Evolutionary conservation across 1,140 invertebrate genomes (phyloP).

Genomic region (Laupala kohalensis): DNA sequence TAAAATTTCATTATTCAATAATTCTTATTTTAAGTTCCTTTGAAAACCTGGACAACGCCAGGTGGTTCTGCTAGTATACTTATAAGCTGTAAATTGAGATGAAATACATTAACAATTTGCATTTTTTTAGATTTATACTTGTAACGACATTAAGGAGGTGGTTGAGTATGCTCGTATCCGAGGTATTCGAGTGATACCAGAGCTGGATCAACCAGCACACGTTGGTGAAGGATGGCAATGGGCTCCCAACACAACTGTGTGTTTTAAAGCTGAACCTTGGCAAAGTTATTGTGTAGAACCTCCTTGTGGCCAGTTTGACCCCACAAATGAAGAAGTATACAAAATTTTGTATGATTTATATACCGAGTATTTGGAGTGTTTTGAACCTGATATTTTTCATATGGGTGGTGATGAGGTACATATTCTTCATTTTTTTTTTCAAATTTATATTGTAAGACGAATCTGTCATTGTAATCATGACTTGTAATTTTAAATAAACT

Average conservation of each 20-base stretch:
- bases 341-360: slow-evolving; percentile 57
- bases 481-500: no score
- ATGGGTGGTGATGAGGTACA: slow-evolving; percentile 86
- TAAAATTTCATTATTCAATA: no score
- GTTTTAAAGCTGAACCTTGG: slow-evolving; percentile 66
- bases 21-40: no score
- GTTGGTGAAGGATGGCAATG: slow-evolving; percentile 79
- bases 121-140: slow-evolving; percentile 46
- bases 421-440: no score
- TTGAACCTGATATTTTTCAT: slow-evolving; percentile 66
- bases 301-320: slow-evolving; percentile 75
- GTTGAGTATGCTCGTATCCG: slow-evolving; percentile 54
- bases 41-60: no score
- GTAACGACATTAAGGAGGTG: slow-evolving; percentile 52
- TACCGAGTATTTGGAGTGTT: slow-evolving; percentile 47
- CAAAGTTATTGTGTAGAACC: slow-evolving; percentile 63
- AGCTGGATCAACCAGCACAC: slow-evolving; percentile 79
- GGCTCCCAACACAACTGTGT: slow-evolving; percentile 45
- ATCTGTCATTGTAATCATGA: no score
- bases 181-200: slow-evolving; percentile 60
- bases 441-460: no score
- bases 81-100: no score
- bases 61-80: no score
- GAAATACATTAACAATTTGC: neutral
- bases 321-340: slow-evolving; percentile 57